Evolutionary conservation across 2,888 invertebrate genomes (phyloP).

Genomic region (Fissipunctia ypsillon): DNA sequence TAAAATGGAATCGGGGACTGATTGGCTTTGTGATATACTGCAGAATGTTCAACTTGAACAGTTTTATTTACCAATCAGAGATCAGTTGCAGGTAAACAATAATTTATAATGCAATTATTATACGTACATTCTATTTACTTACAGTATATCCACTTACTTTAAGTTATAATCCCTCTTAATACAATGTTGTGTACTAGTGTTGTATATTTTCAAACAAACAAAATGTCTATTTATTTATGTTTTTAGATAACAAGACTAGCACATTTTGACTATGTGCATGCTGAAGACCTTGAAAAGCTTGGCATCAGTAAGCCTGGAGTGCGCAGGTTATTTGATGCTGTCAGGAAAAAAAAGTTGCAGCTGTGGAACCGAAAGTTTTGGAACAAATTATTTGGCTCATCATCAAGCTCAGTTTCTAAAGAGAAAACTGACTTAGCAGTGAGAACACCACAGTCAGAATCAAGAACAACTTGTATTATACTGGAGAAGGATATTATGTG

Average conservation of each 20-base stretch:
- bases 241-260: slow-evolving; percentile 96
- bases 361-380: slow-evolving; percentile 96
- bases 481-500: slow-evolving; percentile 95
- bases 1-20: slow-evolving; percentile 90
- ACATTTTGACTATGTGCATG: slow-evolving; percentile 99
- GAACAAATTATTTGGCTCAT: slow-evolving; percentile 93
- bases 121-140: neutral
- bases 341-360: slow-evolving; percentile 96
- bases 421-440: slow-evolving; percentile 88
- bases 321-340: slow-evolving; percentile 96
- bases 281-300: slow-evolving; percentile 98
- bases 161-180: neutral
- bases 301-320: slow-evolving; percentile 98
- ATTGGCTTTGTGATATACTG: slow-evolving; percentile 96
- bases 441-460: slow-evolving; percentile 79
- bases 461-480: slow-evolving; percentile 94
- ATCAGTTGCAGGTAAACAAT: slow-evolving; percentile 95
- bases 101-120: slow-evolving; percentile 28
- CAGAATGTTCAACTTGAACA: slow-evolving; percentile 97
- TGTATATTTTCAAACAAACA: slow-evolving; percentile 11
- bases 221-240: slow-evolving; percentile 4
- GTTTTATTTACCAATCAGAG: slow-evolving; percentile 96
- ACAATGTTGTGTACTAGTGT: neutral
- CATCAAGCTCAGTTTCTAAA: slow-evolving; percentile 81
- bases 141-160: neutral